A percentile compares a stretch with the other conserved stretches of the same genome.
Evolutionary conservation across 2,113 vertebrate species (phyloP).

Genomic region (Cephalopterus ornatus): DNA sequence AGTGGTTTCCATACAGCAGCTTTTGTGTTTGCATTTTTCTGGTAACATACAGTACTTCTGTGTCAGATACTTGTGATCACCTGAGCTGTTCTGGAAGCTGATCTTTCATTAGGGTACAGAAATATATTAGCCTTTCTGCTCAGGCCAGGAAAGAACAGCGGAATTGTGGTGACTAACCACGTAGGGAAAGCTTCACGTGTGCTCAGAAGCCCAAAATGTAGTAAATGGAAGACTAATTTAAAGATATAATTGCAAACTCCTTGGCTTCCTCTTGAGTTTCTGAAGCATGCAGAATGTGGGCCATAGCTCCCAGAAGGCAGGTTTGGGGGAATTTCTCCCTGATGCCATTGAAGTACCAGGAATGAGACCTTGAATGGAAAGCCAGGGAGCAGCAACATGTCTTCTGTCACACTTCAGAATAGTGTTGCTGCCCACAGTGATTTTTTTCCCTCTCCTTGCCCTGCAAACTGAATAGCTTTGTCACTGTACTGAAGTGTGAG

Average conservation of each 20-base stretch:
- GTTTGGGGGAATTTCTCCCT: neutral
- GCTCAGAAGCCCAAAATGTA: neutral
- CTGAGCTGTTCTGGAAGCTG: neutral
- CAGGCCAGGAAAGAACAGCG: neutral
- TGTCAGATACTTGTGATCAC: neutral
- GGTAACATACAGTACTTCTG: neutral
- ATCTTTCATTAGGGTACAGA: neutral
- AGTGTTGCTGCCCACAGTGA: neutral
- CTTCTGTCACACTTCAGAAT: neutral
- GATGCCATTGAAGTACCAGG: neutral
- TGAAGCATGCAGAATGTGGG: neutral
- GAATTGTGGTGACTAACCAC: neutral
- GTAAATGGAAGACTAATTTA: neutral
- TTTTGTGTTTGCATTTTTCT: neutral
- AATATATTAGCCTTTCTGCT: neutral
- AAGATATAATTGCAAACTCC: neutral
- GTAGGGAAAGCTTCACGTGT: neutral
- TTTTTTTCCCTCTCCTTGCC: neutral
- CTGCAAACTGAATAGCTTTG: neutral
- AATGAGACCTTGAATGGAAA: neutral
- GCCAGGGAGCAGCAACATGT: neutral
- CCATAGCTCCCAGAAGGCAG: neutral
- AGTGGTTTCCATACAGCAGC: neutral
- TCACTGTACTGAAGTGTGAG: neutral
- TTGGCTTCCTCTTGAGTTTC: neutral